Evolutionary conservation across 1,140 invertebrate genomes (phyloP), one percentile per base, ranked within the genome.

Genomic region (Drosophila mayri): DNA sequence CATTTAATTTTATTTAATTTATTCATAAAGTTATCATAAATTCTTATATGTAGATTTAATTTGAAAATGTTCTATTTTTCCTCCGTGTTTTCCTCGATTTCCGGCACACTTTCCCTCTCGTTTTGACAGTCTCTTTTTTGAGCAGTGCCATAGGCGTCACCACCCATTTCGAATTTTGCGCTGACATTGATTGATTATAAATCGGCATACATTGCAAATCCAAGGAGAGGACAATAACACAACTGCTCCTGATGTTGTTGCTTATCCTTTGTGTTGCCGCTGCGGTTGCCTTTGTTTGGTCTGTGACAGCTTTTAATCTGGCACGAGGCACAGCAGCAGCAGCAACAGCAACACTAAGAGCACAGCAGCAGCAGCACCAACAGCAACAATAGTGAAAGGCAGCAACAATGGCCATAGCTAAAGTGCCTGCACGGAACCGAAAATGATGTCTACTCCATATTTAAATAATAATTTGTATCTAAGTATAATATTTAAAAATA

Each of bases 111-210:
- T 66, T 55, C 28, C 38, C 35, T 66, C 32, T 14, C 22, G 20
- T 65, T 54, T 57, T 44, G 44, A 28, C 59, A 64, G 52, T 22
- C 22, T 16, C 20, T 55, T 55, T 54, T 70, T 70, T 14, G 32
- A 67, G 22, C 66, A 70, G 66, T 70, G 66, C 66, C 50, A 32
- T 46, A 46, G 66, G 66, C 66, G 66, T 44, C 63, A 67, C 66
- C 66, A 68, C 64, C 68, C 75, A 66, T 67, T 86, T 87, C 83
- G 84, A 87, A 87, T 87, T 82, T 88, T 90, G 84, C 81, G 81
- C 85, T 88, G 85, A 88, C 85, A 88, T 88, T 88, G 85, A 88
- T 88, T 88, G 84, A 88, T 88, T 88, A 88, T 88, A 88, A 88
- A 88, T 88, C 85, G 85, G 85, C 85, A 88, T 88, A 90, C 85